These are phyloP conservation scores for Lindbergichthys nudifrons DNA, from an alignment of 2,797 vertebrate genomes.

Conservation along the genomic window DNA sequence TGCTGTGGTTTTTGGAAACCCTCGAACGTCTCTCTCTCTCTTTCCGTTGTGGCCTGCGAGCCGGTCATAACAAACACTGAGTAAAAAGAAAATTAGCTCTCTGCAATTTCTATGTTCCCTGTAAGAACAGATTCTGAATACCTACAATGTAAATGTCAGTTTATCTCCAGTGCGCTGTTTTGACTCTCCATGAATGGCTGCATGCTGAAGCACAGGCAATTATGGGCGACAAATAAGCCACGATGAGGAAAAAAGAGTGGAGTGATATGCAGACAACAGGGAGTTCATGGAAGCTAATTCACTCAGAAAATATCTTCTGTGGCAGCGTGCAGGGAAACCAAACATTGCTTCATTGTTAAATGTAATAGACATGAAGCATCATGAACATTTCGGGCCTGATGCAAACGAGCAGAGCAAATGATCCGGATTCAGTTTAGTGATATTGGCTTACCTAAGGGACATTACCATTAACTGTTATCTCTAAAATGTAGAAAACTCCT, in stretches of 20 bases:
- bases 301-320: constrained; percentile 34
- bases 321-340: constrained; percentile 18
- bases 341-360: constrained; percentile 23
- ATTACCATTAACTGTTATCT: constrained; percentile 3
- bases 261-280: constrained; percentile 23
- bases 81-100: constrained; percentile 49
- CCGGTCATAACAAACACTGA: constrained; percentile 6
- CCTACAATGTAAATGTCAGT: constrained; percentile 38
- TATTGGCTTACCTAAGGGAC: not conserved
- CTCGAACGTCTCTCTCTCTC: too few relatives aligned
- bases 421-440: constrained; percentile 22
- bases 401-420: constrained; percentile 20
- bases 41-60: too few relatives aligned
- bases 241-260: constrained; percentile 14
- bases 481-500: constrained; percentile 8
- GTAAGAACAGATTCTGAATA: constrained; percentile 13
- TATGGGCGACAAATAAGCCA: constrained; percentile 27
- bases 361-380: constrained; percentile 7
- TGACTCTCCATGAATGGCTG: constrained; percentile 14
- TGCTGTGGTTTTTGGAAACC: too few relatives aligned
- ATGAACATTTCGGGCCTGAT: constrained; percentile 12
- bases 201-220: constrained; percentile 34
- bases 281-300: constrained; percentile 28
- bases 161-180: constrained; percentile 20
- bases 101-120: constrained; percentile 19